Evolutionary conservation across 92 coral and sea anemone genomes (phyloP), one percentile per base, ranked within the genome.

Genomic region (Parazoanthus darwini): DNA sequence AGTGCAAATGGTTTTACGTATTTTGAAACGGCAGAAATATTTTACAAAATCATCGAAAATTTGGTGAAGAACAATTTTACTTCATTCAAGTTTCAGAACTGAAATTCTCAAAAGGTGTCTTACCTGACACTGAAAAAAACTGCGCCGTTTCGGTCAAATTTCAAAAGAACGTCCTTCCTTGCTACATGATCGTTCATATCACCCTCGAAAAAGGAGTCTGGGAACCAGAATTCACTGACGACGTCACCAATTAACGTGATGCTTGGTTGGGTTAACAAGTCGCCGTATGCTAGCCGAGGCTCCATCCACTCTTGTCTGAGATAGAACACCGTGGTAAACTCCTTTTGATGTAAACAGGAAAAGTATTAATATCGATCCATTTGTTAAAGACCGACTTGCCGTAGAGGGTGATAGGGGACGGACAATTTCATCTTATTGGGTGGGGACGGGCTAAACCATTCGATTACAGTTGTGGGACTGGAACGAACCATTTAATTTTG

Each of bases 221-320:
- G 93, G 48, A 87, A 29, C 93, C 93, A 91, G 37, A 91, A 50
- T 39, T 88, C 74, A 14, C 82, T 37, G 23, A 88, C 78, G 50
- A 87, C 79, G 71, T 87, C 74, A 22, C 93, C 93, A 0, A 51
- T 38, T 26, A 91, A 77, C 29, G 82, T 87, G 16, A 91, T 38
- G 50, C 38, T 82, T 13, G 88, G 90, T n/a, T 87, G 81, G 36
- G 79, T 51, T 16, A 88, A 54, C 33, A 82, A 38, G 25, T 89
- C 38, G 20, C 93, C 93, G 46, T 88, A 91, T 2, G 88, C 93
- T 1, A 91, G 71, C 5, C 93, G 90, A 8, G 68, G 80, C n/a
- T 91, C 93, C 7, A 8, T 39, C 90, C 93, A 91, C 46, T 91
- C 80, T 76, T 91, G 90, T 77, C 93, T 89, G 46, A 88, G 88